Percentiles rank a stretch among this genome's conserved stretches.
These are phyloP conservation scores for Drosophila atroscutellata DNA, from an alignment of 2,888 invertebrate genomes.

Conservation along the genomic window DNA sequence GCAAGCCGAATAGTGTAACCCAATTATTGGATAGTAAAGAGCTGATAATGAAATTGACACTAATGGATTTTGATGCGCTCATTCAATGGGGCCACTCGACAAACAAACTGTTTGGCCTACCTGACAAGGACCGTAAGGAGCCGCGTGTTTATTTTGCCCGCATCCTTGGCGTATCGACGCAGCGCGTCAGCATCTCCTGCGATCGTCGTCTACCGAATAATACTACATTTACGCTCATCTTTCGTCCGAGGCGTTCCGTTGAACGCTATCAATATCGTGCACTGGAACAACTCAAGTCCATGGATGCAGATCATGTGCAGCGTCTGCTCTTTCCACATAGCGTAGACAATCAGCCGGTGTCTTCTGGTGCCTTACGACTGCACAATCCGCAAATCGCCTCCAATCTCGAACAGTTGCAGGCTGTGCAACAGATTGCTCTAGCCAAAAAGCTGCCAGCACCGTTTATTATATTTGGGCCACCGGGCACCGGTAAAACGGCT, in stretches of 20 bases:
- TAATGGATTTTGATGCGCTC: constrained; percentile 58
- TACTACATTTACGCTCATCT: constrained; percentile 60
- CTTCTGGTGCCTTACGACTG: constrained; percentile 26
- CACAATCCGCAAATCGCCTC: constrained; percentile 82
- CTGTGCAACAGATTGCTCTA: constrained; percentile 88
- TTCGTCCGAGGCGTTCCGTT: constrained; percentile 73
- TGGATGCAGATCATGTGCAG: constrained; percentile 37
- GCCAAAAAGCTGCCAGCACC: constrained; percentile 87
- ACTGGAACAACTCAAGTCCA: constrained; percentile 56
- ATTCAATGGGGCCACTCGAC: constrained; percentile 51
- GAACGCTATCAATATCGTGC: constrained; percentile 82
- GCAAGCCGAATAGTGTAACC: constrained; percentile 28
- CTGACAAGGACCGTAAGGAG: constrained; percentile 47
- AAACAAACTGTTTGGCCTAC: constrained; percentile 48
- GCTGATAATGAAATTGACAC: constrained; percentile 55
- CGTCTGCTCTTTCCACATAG: constrained; percentile 64
- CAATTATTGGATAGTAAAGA: constrained; percentile 46
- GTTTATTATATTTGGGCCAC: constrained; percentile 91
- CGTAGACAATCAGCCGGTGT: constrained; percentile 5
- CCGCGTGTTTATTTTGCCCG: constrained; percentile 67
- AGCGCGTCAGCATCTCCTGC: constrained; percentile 72
- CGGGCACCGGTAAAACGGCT: constrained; percentile 89
- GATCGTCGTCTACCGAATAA: constrained; percentile 58
- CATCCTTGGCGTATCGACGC: constrained; percentile 60
- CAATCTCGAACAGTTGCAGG: constrained; percentile 88